These are phyloP conservation scores for Prosapia bicincta DNA, from an alignment of 2,888 invertebrate genomes.

Conservation along the genomic window DNA sequence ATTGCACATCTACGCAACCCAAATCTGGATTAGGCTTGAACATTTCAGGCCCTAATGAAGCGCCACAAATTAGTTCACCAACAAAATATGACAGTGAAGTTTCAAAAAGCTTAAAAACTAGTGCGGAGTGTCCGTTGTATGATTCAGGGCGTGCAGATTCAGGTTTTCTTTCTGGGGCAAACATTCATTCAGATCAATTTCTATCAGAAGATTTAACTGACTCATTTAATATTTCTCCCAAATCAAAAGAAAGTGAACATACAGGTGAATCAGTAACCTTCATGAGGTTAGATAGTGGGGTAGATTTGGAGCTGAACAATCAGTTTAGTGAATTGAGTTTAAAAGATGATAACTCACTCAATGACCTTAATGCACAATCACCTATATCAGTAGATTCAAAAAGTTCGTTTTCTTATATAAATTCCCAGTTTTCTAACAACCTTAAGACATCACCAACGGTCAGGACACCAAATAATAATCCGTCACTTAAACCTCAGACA, in stretches of 20 bases:
- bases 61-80: background rate
- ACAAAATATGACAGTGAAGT: background rate
- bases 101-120: constrained; percentile 5
- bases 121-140: constrained; percentile 34
- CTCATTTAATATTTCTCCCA: background rate
- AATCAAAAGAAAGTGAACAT: constrained; percentile 25
- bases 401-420: constrained; percentile 30
- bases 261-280: constrained; percentile 37
- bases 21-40: constrained; percentile 7
- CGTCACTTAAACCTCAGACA: background rate
- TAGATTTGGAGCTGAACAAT: constrained; percentile 58
- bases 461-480: background rate
- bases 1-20: background rate
- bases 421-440: constrained; percentile 29
- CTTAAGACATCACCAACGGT: background rate
- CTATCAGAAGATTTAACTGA: constrained; percentile 16
- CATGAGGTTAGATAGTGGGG: constrained; percentile 65
- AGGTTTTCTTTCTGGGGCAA: constrained; percentile 51
- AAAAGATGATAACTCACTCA: constrained; percentile 9
- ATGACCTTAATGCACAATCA: constrained; percentile 31
- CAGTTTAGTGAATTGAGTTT: constrained; percentile 57
- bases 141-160: constrained; percentile 46
- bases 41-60: background rate
- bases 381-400: constrained; percentile 28
- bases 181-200: constrained; percentile 42